Conservation (phyloP, 2,113 vertebrate species). For the Sander vitreus region DNA sequence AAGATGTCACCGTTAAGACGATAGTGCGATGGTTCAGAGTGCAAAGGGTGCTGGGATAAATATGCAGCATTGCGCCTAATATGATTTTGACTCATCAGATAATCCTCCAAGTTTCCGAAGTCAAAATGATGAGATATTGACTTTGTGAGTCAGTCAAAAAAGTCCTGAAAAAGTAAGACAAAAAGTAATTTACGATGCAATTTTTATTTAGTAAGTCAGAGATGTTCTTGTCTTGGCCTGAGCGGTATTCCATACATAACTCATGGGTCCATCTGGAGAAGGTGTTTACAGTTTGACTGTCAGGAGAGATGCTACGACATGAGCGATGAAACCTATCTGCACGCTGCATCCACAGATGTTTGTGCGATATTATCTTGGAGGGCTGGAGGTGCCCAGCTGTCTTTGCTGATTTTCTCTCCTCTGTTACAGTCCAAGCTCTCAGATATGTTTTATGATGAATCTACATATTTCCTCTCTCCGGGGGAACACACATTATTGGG, state of each 20-base stretch:
- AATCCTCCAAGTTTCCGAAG: too few species aligned
- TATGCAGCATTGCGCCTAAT: too few species aligned
- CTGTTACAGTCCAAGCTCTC: constrained; percentile 54
- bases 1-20: too few species aligned
- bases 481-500: constrained; percentile 74
- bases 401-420: constrained; percentile 60
- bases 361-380: constrained; percentile 60
- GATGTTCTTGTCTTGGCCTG: background rate
- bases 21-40: too few species aligned
- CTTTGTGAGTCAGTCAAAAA: too few species aligned
- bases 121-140: too few species aligned
- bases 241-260: background rate
- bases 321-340: constrained; percentile 67
- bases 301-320: constrained; percentile 57
- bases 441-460: constrained; percentile 80
- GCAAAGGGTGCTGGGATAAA: too few species aligned
- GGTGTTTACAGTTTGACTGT: constrained; percentile 63
- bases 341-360: constrained; percentile 68
- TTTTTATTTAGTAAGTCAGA: too few species aligned
- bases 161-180: too few species aligned
- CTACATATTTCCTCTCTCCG: constrained; percentile 75
- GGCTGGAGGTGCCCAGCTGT: constrained; percentile 74
- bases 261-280: constrained; percentile 56
- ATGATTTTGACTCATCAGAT: too few species aligned
- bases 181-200: too few species aligned